Evolutionary conservation across 2,797 vertebrate genomes (phyloP).

Genomic region (Pteronotus mesoamericanus): DNA sequence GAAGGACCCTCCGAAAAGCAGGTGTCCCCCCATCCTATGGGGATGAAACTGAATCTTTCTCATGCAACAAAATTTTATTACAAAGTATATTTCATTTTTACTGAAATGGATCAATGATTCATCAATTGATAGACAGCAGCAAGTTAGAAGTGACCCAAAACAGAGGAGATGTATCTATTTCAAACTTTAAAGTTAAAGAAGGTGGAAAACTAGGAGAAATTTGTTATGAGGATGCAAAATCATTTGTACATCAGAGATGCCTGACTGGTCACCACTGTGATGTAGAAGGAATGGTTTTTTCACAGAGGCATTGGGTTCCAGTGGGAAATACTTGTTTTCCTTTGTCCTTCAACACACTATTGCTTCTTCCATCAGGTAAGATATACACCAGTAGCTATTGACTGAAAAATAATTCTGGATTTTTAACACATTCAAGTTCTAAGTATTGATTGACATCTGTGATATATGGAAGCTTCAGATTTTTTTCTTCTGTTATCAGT

Average conservation of each 20-base stretch:
- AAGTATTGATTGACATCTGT: background rate
- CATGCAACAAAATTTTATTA: background rate
- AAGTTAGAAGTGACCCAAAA: background rate
- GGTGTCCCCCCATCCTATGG: background rate
- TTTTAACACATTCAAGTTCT: background rate
- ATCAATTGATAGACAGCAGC: background rate
- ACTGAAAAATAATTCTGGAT: background rate
- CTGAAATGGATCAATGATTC: background rate
- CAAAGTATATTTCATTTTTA: background rate
- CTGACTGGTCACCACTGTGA: background rate
- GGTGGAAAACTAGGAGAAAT: background rate
- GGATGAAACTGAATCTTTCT: constrained; percentile 4
- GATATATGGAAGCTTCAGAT: background rate
- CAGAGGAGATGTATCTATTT: background rate
- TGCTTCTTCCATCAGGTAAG: background rate
- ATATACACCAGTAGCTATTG: background rate
- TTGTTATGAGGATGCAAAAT: background rate
- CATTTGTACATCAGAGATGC: background rate
- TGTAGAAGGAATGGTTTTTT: background rate
- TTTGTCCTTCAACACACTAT: background rate
- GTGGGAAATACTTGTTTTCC: background rate
- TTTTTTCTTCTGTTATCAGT: background rate
- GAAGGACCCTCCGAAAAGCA: background rate
- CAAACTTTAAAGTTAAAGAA: background rate
- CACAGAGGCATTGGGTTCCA: background rate